A percentile compares a stretch with the other conserved stretches of the same genome.
Conservation (phyloP, 2,797 vertebrate genomes). For the Lacerta agilis region DNA sequence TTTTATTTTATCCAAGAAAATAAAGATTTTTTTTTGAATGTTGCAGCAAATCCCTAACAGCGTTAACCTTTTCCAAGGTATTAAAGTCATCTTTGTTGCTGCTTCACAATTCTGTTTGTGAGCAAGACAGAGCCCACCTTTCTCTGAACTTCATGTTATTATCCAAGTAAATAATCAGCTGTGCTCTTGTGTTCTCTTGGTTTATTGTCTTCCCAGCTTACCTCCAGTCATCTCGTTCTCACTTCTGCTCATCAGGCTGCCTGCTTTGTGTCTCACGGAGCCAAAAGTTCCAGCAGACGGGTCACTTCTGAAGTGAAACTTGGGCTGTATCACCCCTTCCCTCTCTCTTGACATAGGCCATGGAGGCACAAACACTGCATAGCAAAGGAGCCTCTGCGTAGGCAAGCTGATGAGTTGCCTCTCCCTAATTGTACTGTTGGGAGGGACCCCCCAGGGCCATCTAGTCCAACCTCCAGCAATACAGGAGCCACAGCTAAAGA, state of each 20-base stretch:
- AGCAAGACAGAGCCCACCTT: not conserved
- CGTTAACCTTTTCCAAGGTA: too few species aligned
- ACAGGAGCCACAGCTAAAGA: too few species aligned
- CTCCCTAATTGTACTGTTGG: too few species aligned
- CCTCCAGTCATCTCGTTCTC: not conserved
- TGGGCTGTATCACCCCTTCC: too few species aligned
- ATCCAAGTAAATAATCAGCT: not conserved
- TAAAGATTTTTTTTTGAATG: not conserved
- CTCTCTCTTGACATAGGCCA: too few species aligned
- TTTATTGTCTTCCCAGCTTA: not conserved
- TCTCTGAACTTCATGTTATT: not conserved
- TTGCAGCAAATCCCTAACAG: too few species aligned
- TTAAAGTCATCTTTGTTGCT: not conserved
- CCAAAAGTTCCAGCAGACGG: not conserved
- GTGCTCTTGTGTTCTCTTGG: not conserved
- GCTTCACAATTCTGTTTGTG: not conserved
- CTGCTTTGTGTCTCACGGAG: not conserved
- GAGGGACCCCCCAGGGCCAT: too few species aligned
- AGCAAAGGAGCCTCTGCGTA: too few species aligned
- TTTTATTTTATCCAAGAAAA: not conserved
- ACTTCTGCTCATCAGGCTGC: not conserved
- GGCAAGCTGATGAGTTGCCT: too few species aligned
- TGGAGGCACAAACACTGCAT: too few species aligned
- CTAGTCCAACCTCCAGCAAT: too few species aligned
- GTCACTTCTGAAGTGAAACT: too few species aligned